Base-by-base conservation (phyloP, 64 coral and sea anemone genomes). In the Montipora sp. region DNA sequence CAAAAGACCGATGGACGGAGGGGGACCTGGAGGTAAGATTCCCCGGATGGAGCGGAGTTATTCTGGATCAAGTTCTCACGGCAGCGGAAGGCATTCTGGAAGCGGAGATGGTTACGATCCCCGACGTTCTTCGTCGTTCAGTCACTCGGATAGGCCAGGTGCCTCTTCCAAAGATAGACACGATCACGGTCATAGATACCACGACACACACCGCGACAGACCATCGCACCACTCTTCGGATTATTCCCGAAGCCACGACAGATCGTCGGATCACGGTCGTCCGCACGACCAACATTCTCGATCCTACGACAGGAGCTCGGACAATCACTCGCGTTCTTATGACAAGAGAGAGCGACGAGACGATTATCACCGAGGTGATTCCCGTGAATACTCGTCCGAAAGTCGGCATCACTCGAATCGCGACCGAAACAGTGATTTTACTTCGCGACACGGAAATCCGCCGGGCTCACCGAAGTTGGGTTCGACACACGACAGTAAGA, bases 271-370 rank as follows among this genome's bases (percentile, higher is more conserved):
- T 47, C 89, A 97, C 68, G 5, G 83, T 90, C 95, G 95, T 7
- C 79, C 80, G 1, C 89, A 93, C 79, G 95, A 96, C 51, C 80
- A 91, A 66, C 80, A 97, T 67, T 92, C 95, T 14, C 77, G 95
- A 88, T 80, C 89, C 48, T 87, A 97, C 43, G 95, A 97, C 10
- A 78, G 95, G 55, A 80, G 58, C 59, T 83, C 95, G 7, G 95
- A 97, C 78, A 92, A 93, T 69, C 88, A 94, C 59, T 88, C 92
- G 50, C 93, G 95, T 68, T 83, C 89, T 45, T 89, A 83, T 77
- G 95, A 97, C 51, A 97, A 97, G 68, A 88, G 89, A 3, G 84
- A 97, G n/a, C 83, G 91, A 1, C 79, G 95, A 94, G 95, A 97
- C 66, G 95, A 97, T 27, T 55, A 90, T 70, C 92, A 89, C 23